phyloP scores from a whole-genome alignment of 2,797 vertebrate species.

The Urophycis tenuis region DNA sequence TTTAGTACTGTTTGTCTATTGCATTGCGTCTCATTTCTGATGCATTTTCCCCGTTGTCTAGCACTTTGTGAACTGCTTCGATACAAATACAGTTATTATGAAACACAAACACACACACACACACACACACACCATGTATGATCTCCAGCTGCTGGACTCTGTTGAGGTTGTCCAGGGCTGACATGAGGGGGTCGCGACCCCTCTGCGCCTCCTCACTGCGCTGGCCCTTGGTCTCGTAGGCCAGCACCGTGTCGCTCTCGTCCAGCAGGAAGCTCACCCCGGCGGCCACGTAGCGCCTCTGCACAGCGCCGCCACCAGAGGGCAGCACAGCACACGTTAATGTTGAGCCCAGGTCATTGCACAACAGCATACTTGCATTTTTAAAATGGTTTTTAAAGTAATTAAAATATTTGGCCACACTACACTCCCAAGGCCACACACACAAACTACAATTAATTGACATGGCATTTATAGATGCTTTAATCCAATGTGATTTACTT shows the following conservation, averaged over 20 bases:
- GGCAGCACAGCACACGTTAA: background rate
- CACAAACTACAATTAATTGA: background rate
- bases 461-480: no score
- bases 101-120: background rate
- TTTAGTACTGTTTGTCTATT: background rate
- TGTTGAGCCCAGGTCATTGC: background rate
- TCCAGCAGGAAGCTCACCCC: conserved; percentile 85
- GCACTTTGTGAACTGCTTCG: no score
- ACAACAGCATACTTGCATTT: background rate
- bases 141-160: conserved; percentile 93
- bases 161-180: conserved; percentile 85
- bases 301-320: background rate
- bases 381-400: background rate
- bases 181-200: conserved; percentile 87
- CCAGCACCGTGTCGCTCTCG: conserved; percentile 87
- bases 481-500: no score
- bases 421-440: background rate
- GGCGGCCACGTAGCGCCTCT: conserved; percentile 73
- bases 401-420: background rate
- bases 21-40: background rate
- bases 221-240: conserved; percentile 92
- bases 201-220: conserved; percentile 64
- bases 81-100: no score
- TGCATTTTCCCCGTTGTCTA: no score
- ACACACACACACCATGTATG: conserved; percentile 75